Percentiles rank a stretch among this genome's conserved stretches.
phyloP scores from a whole-genome alignment of 2,113 vertebrate species.

The Colius striatus region DNA sequence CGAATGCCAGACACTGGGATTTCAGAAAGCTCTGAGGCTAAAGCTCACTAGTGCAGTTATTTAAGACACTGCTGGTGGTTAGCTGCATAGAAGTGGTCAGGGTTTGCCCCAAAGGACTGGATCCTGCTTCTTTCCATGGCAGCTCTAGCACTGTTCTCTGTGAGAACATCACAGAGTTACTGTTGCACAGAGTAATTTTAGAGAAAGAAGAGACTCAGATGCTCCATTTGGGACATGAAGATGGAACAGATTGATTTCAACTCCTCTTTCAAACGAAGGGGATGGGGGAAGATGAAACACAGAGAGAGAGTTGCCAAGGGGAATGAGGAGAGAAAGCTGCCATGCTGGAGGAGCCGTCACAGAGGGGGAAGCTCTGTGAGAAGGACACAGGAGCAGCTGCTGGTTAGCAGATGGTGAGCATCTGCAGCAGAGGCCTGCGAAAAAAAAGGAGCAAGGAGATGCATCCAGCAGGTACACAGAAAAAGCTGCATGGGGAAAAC shows the following conservation, averaged over 20 bases:
- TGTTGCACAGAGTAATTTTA: background rate
- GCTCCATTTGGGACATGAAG: background rate
- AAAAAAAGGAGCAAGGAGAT: background rate
- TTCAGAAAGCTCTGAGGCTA: background rate
- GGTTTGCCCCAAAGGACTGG: background rate
- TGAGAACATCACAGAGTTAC: background rate
- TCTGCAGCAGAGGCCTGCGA: slow-evolving; percentile 16
- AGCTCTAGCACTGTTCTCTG: background rate
- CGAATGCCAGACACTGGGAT: background rate
- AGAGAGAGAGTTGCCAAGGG: background rate
- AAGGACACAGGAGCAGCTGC: slow-evolving; percentile 26
- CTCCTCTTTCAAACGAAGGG: background rate
- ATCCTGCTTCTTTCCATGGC: background rate
- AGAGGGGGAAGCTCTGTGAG: background rate
- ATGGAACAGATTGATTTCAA: slow-evolving; percentile 5
- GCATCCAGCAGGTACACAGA: background rate
- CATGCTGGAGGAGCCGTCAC: background rate
- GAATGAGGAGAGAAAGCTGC: background rate
- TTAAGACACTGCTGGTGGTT: background rate
- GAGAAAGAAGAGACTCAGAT: background rate
- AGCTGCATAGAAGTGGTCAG: background rate
- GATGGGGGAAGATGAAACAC: background rate
- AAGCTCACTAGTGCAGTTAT: background rate
- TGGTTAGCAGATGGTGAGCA: slow-evolving; percentile 44
- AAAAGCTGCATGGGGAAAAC: background rate